Evolutionary conservation across 2,113 vertebrate species (phyloP).

Genomic region (Boulengeromyrus knoepffleri): DNA sequence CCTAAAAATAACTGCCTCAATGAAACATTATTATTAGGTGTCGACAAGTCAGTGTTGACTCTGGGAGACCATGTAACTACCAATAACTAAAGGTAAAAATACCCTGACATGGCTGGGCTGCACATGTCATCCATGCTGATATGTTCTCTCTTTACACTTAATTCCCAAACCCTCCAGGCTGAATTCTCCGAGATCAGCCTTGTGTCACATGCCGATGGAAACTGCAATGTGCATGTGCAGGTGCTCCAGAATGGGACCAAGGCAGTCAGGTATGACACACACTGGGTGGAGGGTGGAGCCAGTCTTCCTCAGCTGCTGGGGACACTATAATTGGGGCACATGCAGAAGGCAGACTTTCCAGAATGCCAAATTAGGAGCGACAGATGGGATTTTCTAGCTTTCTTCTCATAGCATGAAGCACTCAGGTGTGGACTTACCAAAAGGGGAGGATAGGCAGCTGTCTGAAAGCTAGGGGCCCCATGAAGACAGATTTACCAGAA

Average conservation of each 20-base stretch:
- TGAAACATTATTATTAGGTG: neutral
- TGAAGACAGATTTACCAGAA: neutral
- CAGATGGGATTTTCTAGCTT: neutral
- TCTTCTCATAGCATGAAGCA: neutral
- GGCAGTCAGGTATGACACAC: slow-evolving; percentile 83
- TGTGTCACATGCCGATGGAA: slow-evolving; percentile 81
- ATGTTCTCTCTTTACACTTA: neutral
- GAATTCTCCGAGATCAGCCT: slow-evolving; percentile 96
- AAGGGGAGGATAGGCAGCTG: neutral
- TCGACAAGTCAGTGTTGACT: neutral
- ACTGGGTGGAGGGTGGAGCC: slow-evolving; percentile 74
- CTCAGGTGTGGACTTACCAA: neutral
- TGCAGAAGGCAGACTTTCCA: neutral
- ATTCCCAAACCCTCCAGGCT: slow-evolving; percentile 61
- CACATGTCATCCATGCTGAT: neutral
- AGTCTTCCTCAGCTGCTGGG: neutral
- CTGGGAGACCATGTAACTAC: neutral
- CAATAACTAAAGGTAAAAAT: neutral
- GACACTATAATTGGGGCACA: neutral
- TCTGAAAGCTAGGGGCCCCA: neutral
- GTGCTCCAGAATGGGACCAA: slow-evolving; percentile 77
- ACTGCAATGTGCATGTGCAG: slow-evolving; percentile 86
- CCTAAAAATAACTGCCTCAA: neutral
- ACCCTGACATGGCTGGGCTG: neutral
- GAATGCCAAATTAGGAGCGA: neutral